A percentile compares a stretch with the other conserved stretches of the same genome.
Conservation (phyloP, 2,888 invertebrate genomes). For the Drosophila mimetica region DNA sequence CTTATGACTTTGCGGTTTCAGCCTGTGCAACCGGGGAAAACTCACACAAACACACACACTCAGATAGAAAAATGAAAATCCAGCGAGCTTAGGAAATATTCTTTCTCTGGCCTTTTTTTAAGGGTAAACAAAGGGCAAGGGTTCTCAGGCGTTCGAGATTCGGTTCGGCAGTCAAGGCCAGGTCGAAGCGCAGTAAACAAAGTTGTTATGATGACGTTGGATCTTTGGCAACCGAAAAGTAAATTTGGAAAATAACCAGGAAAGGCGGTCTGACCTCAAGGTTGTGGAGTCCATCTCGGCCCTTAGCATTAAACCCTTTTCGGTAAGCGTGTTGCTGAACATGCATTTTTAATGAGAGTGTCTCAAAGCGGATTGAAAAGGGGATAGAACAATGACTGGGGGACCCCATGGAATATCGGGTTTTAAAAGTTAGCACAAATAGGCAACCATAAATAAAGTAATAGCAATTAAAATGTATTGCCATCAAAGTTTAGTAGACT, state of each 20-base stretch:
- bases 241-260: conserved; percentile 35
- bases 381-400: conserved; percentile 13
- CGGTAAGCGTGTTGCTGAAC: conserved; percentile 50
- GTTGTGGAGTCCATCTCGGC: conserved; percentile 15
- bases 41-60: conserved; percentile 6
- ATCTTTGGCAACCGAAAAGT: conserved; percentile 47
- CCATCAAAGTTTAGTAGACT: conserved; percentile 11
- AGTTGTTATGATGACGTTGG: conserved; percentile 71
- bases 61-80: conserved; percentile 40
- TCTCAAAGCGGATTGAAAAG: conserved; percentile 36
- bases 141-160: conserved; percentile 42
- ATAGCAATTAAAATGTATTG: conserved; percentile 46
- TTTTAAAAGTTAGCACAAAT: background rate
- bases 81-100: conserved; percentile 38
- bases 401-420: conserved; percentile 2
- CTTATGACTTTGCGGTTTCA: conserved; percentile 75
- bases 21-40: conserved; percentile 36
- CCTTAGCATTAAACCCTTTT: conserved; percentile 6
- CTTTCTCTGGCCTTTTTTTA: conserved; percentile 20
- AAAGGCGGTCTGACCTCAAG: conserved; percentile 20
- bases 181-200: conserved; percentile 57
- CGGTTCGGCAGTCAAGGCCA: conserved; percentile 45
- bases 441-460: background rate
- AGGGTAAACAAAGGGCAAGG: conserved; percentile 66
- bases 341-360: conserved; percentile 70